Conservation (phyloP, 2,113 vertebrate species). For the Peromyscus leucopus region DNA sequence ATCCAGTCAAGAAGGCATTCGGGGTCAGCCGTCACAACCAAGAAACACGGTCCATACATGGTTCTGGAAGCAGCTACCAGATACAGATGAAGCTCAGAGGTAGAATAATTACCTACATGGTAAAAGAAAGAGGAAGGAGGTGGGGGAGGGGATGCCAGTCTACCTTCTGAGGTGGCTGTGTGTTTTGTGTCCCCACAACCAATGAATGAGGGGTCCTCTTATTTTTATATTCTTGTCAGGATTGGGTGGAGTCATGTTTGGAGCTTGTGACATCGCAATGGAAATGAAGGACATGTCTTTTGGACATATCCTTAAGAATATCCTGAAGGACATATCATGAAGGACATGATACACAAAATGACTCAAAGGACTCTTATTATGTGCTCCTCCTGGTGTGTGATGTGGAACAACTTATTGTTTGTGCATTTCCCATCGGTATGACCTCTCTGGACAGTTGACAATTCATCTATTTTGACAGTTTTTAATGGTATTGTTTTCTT, state of each 20-base stretch:
- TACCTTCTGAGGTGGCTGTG: background rate
- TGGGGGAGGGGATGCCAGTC: background rate
- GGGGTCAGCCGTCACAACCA: background rate
- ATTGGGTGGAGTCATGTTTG: background rate
- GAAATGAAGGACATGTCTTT: background rate
- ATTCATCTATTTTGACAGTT: background rate
- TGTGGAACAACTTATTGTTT: background rate
- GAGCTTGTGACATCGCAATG: background rate
- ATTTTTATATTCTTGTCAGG: background rate
- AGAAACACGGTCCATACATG: background rate
- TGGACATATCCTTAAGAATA: too few species aligned
- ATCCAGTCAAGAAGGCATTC: background rate
- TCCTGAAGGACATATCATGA: too few species aligned
- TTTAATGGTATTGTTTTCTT: slow-evolving; percentile 8
- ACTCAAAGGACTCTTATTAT: background rate
- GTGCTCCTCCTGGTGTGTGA: background rate
- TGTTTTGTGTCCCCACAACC: background rate
- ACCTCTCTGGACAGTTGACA: background rate
- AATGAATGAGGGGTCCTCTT: background rate
- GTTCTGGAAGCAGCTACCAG: background rate
- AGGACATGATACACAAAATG: too few species aligned
- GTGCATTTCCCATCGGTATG: background rate
- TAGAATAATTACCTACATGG: background rate
- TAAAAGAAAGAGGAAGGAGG: background rate
- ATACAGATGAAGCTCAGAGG: background rate